A percentile compares a stretch with the other conserved stretches of the same genome.
Evolutionary conservation across 2,113 vertebrate genomes (phyloP).

Genomic region (Stegastes partitus): DNA sequence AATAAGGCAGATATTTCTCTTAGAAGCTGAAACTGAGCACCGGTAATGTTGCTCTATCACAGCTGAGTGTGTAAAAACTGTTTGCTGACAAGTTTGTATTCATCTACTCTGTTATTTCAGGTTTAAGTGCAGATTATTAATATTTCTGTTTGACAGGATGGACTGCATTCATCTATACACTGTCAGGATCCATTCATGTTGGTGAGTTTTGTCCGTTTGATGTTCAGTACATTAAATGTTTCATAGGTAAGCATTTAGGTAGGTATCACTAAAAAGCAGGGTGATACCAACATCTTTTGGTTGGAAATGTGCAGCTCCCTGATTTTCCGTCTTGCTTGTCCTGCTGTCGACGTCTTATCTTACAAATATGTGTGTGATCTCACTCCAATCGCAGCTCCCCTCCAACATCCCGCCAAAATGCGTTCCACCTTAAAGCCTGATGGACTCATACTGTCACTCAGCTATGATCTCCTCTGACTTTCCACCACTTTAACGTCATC

Average conservation of each 20-base stretch:
- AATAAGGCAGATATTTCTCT: too few species aligned
- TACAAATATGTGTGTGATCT: slow-evolving; percentile 67
- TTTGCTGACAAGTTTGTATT: too few species aligned
- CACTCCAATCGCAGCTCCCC: slow-evolving; percentile 58
- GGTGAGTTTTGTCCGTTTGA: slow-evolving; percentile 78
- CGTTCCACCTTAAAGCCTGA: slow-evolving; percentile 52
- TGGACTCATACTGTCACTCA: slow-evolving; percentile 11
- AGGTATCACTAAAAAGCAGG: background rate
- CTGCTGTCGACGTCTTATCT: slow-evolving; percentile 35
- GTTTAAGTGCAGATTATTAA: too few species aligned
- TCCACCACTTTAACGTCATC: background rate
- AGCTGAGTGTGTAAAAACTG: too few species aligned
- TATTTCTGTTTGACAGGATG: slow-evolving; percentile 76
- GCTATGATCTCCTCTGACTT: background rate
- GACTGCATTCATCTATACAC: slow-evolving; percentile 87
- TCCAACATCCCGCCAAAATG: background rate
- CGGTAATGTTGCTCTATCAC: too few species aligned
- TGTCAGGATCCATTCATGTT: slow-evolving; percentile 76
- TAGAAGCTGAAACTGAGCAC: too few species aligned
- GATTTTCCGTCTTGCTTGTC: background rate
- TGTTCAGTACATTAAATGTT: background rate
- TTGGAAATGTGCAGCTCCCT: slow-evolving; percentile 3
- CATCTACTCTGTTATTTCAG: too few species aligned
- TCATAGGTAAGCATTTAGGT: background rate
- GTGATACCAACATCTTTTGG: background rate